Evolutionary conservation across 53 echinoderm and acorn worm species (phyloP), one percentile per base, ranked within the genome.

Genomic region (Astropecten irregularis): DNA sequence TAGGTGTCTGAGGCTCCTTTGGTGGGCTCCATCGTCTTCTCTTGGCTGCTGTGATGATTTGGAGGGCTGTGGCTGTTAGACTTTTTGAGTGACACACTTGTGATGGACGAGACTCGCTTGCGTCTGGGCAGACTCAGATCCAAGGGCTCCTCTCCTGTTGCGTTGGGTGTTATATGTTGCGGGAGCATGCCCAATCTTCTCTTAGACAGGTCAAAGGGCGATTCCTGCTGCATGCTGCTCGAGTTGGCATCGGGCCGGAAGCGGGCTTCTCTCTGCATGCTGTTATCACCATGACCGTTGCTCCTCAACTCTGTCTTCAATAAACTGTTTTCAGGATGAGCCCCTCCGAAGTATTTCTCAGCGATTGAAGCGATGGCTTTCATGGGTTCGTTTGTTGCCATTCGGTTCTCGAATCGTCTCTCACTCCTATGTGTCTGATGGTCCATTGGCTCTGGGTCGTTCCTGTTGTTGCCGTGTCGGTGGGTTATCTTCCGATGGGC

Each of bases 301-400:
- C 69, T 87, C 53, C 30, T 54, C 40, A 57, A 34, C 15, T 74
- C 68, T 16, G 82, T 51, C 16, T 65, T 86, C 10, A 90, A 23
- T 7, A 90, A 60, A 18, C 91, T 86, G 25, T 86, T 82, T 15
- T 83, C 89, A 18, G 60, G 68, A 18, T 77, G 66, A 40, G 81
- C 62, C 9, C 85, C 56, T 19, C 93, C 90, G 69, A 90, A 93
- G 50, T 90, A 93, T 40, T 87, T 90, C 42, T 93, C 93, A 25
- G 93, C 93, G 34, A 93, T 90, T 13, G 87, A 90, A 34, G 93
- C 93, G 34, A 93, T 93, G 26, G 93, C 93, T 56, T 93, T 93
- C 76, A 93, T 93, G 18, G 92, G 92, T 44, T 92, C 92, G 77
- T 87, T 93, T 32, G 86, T 60, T 56, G 91, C 61, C 21, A 67